phyloP scores from a whole-genome alignment of 2,797 vertebrate species.

The Mastacembelus armatus region DNA sequence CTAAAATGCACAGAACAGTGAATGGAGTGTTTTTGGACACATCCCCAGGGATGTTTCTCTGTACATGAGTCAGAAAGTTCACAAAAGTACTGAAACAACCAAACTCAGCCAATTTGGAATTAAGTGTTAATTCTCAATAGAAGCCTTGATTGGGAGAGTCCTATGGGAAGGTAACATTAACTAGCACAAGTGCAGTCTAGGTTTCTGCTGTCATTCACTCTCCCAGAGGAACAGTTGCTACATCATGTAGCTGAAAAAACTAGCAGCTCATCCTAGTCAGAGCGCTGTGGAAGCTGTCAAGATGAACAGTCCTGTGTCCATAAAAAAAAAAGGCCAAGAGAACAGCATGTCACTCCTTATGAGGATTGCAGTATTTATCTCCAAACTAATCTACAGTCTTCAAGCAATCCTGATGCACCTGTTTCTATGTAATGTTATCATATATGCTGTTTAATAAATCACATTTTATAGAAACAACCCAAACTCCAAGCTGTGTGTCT shows the following conservation, averaged over 20 bases:
- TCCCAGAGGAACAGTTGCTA: conserved; percentile 9
- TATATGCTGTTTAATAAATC: conserved; percentile 78
- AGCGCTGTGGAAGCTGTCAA: not conserved
- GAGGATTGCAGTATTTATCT: conserved; percentile 58
- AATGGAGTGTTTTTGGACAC: not conserved
- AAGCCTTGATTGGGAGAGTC: not conserved
- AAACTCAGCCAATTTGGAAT: not conserved
- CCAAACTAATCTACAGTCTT: conserved; percentile 43
- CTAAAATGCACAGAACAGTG: not conserved
- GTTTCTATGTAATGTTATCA: conserved; percentile 54
- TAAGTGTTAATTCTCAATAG: not conserved
- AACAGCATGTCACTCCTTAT: conserved; percentile 33
- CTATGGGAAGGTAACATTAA: conserved; percentile 1
- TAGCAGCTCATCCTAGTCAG: conserved; percentile 23
- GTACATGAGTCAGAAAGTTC: not conserved
- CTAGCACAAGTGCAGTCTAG: conserved; percentile 19
- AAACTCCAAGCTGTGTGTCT: conserved; percentile 14
- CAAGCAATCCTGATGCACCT: conserved; percentile 39
- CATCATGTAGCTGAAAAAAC: not conserved
- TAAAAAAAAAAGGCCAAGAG: conserved; percentile 49
- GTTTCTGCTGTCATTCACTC: conserved; percentile 8
- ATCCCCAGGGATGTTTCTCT: conserved; percentile 2
- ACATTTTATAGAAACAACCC: conserved; percentile 76
- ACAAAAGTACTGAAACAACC: conserved; percentile 1
- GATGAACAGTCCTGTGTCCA: conserved; percentile 23